Percentiles rank a stretch among this genome's conserved stretches.
These are phyloP conservation scores for Vollenhovia emeryi DNA, from an alignment of 1,140 invertebrate species.

Conservation along the genomic window DNA sequence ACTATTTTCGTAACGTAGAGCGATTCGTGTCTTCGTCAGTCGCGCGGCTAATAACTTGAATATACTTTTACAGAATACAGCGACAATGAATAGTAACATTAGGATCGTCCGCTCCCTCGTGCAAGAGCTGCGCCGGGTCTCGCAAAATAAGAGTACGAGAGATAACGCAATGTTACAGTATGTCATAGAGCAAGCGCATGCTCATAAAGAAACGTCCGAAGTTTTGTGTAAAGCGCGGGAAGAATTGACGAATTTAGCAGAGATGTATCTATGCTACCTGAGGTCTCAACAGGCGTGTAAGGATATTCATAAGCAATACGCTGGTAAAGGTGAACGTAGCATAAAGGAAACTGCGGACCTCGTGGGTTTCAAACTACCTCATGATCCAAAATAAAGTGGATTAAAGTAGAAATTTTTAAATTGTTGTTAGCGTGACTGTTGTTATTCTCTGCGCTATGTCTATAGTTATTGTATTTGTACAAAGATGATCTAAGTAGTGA, in stretches of 20 bases:
- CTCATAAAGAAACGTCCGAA: conserved; percentile 91
- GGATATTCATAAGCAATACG: conserved; percentile 90
- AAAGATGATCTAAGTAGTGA: conserved; percentile 5
- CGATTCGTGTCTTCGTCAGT: background rate
- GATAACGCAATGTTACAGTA: conserved; percentile 88
- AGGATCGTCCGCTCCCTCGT: conserved; percentile 87
- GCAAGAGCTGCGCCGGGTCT: conserved; percentile 87
- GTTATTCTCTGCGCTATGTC: background rate
- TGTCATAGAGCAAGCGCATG: conserved; percentile 90
- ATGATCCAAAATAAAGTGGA: conserved; percentile 89
- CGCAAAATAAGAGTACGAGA: conserved; percentile 84
- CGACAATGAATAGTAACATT: conserved; percentile 83
- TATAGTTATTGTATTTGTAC: background rate
- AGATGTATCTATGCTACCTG: conserved; percentile 92
- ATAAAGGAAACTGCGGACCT: conserved; percentile 92
- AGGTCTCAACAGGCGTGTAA: conserved; percentile 88
- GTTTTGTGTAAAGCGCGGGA: conserved; percentile 92
- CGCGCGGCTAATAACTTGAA: background rate
- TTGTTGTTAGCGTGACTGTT: background rate
- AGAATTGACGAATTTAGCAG: conserved; percentile 90
- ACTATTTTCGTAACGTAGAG: no score
- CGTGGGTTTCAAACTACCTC: conserved; percentile 94
- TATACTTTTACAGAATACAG: conserved; percentile 47
- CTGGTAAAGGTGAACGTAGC: conserved; percentile 91
- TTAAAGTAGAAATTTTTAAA: background rate